Evolutionary conservation across 2,888 invertebrate genomes (phyloP).

Genomic region (Petrolisthes manimaculis): DNA sequence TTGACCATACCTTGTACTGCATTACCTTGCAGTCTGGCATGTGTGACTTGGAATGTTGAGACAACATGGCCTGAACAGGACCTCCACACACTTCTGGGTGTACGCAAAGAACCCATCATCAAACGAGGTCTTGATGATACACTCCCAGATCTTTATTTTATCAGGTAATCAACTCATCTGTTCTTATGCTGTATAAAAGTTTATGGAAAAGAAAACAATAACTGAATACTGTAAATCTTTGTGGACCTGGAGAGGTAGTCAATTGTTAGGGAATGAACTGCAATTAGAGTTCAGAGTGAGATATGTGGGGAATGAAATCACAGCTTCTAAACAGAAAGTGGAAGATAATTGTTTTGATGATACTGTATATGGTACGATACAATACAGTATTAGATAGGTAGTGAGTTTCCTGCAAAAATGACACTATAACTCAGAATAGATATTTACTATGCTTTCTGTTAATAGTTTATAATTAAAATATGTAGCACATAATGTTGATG

Average conservation of each 20-base stretch:
- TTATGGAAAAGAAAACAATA: too few species aligned
- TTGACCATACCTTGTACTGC: neutral
- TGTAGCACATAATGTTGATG: neutral
- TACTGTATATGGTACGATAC: too few species aligned
- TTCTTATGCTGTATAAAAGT: too few species aligned
- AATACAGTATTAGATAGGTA: too few species aligned
- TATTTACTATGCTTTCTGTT: neutral
- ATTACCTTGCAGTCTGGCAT: slow-evolving; percentile 35
- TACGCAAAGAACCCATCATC: slow-evolving; percentile 47
- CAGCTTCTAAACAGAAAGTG: too few species aligned
- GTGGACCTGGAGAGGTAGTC: too few species aligned
- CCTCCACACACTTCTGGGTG: slow-evolving; percentile 50
- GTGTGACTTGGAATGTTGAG: slow-evolving; percentile 64
- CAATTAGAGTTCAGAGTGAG: too few species aligned
- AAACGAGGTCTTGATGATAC: slow-evolving; percentile 32
- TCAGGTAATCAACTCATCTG: slow-evolving; percentile 36
- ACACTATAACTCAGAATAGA: neutral
- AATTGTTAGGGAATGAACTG: too few species aligned
- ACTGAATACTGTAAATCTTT: too few species aligned
- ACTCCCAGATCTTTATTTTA: slow-evolving; percentile 59
- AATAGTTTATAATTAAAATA: neutral
- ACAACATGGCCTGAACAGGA: slow-evolving; percentile 64
- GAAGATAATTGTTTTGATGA: too few species aligned
- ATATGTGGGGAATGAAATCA: too few species aligned
- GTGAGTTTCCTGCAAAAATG: too few species aligned